Base-by-base conservation (phyloP, 2,113 vertebrate species). In the Coptodon bakossiorum region DNA sequence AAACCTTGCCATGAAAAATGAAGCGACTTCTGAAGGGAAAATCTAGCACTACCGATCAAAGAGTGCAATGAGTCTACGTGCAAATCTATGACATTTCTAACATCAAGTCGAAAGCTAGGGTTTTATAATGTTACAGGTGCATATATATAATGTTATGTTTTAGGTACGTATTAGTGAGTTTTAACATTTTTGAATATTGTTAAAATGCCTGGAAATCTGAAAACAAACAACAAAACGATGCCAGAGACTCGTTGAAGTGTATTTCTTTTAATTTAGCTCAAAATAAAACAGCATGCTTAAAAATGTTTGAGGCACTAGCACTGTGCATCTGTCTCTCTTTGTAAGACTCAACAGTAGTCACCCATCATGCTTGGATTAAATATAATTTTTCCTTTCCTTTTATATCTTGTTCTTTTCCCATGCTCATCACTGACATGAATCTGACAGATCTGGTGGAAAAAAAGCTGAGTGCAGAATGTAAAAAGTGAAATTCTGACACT, bases 41-140 rank as follows among this genome's bases (percentile, higher is more conserved):
- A 73, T 17, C 8, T 27, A 73, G 66, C 8, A 45, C 22, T 5
- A 27, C 13, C 22, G 3, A 73, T 27, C 22, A 45, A 43, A 43
- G 66, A 27, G 22, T 73, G 22, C 13, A 27, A 9, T 73, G 38
- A 45, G 38, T 73, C 22, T 45, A 17, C 0, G 8, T 0, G 22
- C 68, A 73, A 27, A 73, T 6, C 68, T 45, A 45, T 43, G 38
- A 43, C 38, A 71, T 27, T 73, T 10, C 68, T 45, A 45, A 73
- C 63, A 24, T 40, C 14, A 22, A 40, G n/a, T 40, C 7, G 24
- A 68, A 68, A 68, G 36, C 36, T 68, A 68, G 34, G 5, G 19
- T 1, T 40, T 68, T 68, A 68, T 9, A 40, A 68, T 63, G 59
- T 36, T 63, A 34, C 16, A 34, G 34, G 19, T 63, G 2, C 6